These are phyloP conservation scores for Lissocephala sabroskyi DNA, from an alignment of 2,888 invertebrate species.

Conservation along the genomic window DNA sequence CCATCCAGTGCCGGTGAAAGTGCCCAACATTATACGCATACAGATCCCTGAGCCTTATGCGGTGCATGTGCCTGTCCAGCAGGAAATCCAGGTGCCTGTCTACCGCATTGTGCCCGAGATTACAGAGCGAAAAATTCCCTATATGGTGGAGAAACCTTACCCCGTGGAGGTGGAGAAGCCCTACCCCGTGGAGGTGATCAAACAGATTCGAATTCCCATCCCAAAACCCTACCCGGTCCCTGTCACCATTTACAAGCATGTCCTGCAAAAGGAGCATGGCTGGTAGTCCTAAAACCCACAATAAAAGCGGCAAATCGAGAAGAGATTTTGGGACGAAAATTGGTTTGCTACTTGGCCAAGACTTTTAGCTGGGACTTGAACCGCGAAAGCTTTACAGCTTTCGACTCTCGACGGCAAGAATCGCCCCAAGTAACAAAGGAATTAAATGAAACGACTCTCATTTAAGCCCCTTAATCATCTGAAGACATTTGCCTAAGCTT, in stretches of 20 bases:
- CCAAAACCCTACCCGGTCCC: conserved; percentile 84
- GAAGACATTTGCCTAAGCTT: no score
- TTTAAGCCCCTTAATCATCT: no score
- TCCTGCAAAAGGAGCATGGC: conserved; percentile 75
- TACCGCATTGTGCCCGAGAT: conserved; percentile 83
- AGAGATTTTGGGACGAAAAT: no score
- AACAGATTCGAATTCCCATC: conserved; percentile 81
- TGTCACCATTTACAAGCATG: conserved; percentile 82
- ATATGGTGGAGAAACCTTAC: conserved; percentile 80
- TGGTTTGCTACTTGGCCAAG: no score
- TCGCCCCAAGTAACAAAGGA: no score
- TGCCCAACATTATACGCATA: conserved; percentile 77
- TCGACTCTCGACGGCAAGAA: no score
- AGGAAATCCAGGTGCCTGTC: conserved; percentile 81
- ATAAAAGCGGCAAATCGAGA: conserved; percentile 13
- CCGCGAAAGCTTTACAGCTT: no score
- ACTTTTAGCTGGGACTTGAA: no score
- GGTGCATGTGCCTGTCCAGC: conserved; percentile 79
- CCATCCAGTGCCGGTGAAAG: conserved; percentile 81
- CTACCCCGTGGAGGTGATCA: conserved; percentile 83
- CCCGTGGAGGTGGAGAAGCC: conserved; percentile 81
- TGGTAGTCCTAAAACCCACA: conserved; percentile 39
- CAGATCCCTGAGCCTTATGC: conserved; percentile 84
- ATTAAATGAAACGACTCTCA: no score
- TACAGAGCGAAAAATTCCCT: conserved; percentile 82